phyloP scores from a whole-genome alignment of 1,140 invertebrate species.

The Achroia grisella region DNA sequence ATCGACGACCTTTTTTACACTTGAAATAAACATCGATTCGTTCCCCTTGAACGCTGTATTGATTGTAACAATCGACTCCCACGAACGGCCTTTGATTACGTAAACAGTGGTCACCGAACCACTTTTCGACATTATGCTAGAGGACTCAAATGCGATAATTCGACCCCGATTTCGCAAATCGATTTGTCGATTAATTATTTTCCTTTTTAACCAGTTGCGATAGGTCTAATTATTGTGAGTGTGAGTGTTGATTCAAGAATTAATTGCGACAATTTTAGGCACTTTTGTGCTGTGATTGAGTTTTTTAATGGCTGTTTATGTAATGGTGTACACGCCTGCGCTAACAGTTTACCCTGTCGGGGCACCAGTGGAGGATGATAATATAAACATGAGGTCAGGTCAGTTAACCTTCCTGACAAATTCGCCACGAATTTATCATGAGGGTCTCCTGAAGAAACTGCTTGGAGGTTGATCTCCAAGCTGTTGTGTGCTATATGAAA shows the following conservation, averaged over 20 bases:
- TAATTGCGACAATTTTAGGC: not conserved
- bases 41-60: conserved; percentile 15
- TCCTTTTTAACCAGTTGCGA: not conserved
- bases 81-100: conserved; percentile 1
- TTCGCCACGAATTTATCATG: no score
- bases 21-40: conserved; percentile 24
- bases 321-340: no score
- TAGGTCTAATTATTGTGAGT: conserved; percentile 1
- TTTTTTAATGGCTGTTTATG: no score
- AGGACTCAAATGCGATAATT: conserved; percentile 4
- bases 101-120: conserved; percentile 1
- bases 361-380: no score
- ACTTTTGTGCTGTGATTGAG: no score
- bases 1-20: conserved; percentile 18
- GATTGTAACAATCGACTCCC: conserved; percentile 4
- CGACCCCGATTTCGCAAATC: conserved; percentile 1
- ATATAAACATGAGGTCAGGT: no score
- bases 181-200: conserved; percentile 4
- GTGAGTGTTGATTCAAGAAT: not conserved
- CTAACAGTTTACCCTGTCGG: no score
- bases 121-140: conserved; percentile 3
- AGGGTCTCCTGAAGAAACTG: no score
- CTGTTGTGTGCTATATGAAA: no score
- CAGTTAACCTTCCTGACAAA: no score
- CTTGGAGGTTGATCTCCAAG: no score